Evolutionary conservation across 2,113 vertebrate species (phyloP).

Genomic region (human): DNA sequence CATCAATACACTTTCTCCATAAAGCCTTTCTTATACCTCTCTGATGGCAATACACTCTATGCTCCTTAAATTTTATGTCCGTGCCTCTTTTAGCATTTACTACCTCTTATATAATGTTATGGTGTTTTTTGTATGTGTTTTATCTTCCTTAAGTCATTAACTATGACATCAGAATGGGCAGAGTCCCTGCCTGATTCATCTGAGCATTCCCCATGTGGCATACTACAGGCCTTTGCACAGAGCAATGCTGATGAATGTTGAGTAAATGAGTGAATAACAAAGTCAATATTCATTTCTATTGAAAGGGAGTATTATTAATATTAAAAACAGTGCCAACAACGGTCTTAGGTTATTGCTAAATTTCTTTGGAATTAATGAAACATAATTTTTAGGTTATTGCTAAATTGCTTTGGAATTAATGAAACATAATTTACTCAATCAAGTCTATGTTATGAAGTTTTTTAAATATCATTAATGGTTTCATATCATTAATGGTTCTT

Average conservation of each 20-base stretch:
- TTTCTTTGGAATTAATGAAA: constrained; percentile 63
- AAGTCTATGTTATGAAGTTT: constrained; percentile 56
- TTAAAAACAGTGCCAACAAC: constrained; percentile 51
- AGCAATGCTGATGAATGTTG: constrained; percentile 38
- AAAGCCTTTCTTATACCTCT: constrained; percentile 28
- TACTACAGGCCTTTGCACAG: constrained; percentile 20
- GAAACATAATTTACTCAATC: constrained; percentile 32
- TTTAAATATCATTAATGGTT: constrained; percentile 6
- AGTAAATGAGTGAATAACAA: constrained; percentile 49
- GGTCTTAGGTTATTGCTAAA: constrained; percentile 28
- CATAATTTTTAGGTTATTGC: constrained; percentile 42
- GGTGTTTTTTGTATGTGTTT: constrained; percentile 18
- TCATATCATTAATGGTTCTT: constrained; percentile 31
- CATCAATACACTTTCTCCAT: constrained; percentile 21
- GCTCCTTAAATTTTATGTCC: constrained; percentile 26
- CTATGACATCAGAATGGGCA: neutral
- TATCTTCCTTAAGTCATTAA: constrained; percentile 39
- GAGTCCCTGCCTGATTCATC: constrained; percentile 39
- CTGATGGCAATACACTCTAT: constrained; percentile 1
- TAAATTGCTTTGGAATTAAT: constrained; percentile 65
- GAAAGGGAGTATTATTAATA: constrained; percentile 40
- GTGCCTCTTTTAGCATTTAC: constrained; percentile 34
- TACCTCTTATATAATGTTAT: neutral
- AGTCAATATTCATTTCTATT: constrained; percentile 59
- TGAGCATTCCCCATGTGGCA: neutral